Conservation (phyloP, 2,113 vertebrate genomes). For the Salminus brasiliensis region DNA sequence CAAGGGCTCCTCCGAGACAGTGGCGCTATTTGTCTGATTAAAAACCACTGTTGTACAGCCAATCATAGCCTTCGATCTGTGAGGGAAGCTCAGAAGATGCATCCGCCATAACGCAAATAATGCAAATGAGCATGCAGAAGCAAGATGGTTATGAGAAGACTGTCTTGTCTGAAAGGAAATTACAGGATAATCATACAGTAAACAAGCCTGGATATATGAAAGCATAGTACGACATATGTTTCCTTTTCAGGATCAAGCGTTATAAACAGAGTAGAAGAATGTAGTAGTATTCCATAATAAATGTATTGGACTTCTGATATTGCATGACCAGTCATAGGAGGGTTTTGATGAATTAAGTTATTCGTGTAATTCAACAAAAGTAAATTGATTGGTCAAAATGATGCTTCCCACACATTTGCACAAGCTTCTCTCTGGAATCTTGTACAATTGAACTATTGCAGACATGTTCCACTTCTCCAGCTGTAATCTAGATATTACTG, state of each 20-base stretch:
- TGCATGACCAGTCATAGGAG: no score
- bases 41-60: constrained; percentile 46
- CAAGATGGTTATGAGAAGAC: not conserved
- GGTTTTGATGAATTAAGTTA: no score
- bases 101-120: constrained; percentile 2
- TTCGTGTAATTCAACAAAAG: no score
- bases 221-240: not conserved
- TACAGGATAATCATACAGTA: not conserved
- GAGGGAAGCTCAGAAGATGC: constrained; percentile 25
- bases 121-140: not conserved
- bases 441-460: no score
- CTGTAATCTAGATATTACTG: no score
- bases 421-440: no score
- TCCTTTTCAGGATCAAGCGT: not conserved
- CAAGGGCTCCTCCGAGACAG: constrained; percentile 69
- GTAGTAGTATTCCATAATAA: no score
- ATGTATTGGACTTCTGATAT: no score
- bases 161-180: not conserved
- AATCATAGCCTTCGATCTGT: constrained; percentile 20
- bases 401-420: no score
- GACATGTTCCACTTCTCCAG: no score
- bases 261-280: not conserved
- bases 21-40: constrained; percentile 58
- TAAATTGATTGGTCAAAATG: no score
- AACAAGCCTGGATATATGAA: not conserved